phyloP scores from a whole-genome alignment of 2,113 vertebrate species.

The Vulpes ferrilata region DNA sequence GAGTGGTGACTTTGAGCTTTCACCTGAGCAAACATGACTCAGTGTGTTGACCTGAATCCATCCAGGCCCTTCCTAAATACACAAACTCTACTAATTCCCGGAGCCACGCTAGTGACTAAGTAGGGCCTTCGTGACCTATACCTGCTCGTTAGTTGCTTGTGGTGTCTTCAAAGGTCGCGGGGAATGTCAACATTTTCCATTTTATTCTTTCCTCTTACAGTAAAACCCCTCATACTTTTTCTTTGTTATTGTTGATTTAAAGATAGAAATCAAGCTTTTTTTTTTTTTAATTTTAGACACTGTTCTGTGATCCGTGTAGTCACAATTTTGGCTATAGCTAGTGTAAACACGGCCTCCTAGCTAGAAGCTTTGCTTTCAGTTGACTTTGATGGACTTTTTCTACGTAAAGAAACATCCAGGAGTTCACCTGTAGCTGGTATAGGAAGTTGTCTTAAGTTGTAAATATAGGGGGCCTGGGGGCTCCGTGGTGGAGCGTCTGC shows the following conservation, averaged over 20 bases:
- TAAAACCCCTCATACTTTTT: neutral
- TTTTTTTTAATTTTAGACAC: constrained; percentile 40
- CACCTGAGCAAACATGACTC: constrained; percentile 78
- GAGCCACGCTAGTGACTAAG: constrained; percentile 2
- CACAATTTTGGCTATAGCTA: neutral
- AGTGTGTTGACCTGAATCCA: constrained; percentile 64
- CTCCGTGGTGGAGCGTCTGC: too few species aligned
- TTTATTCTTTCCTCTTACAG: constrained; percentile 14
- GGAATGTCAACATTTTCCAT: constrained; percentile 48
- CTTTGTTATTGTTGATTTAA: neutral
- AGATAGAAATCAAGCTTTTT: neutral
- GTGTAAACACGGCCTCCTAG: neutral
- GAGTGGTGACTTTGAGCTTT: constrained; percentile 68
- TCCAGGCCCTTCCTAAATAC: constrained; percentile 56
- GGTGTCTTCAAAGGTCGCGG: constrained; percentile 28
- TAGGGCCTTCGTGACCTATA: neutral
- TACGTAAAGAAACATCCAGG: neutral
- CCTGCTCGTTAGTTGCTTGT: neutral
- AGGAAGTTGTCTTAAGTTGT: neutral
- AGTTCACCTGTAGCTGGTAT: neutral
- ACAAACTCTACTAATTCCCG: constrained; percentile 55
- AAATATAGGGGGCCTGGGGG: neutral
- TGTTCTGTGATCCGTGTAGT: neutral
- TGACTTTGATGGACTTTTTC: neutral
- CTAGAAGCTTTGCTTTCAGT: neutral